Conservation (phyloP, 2,888 invertebrate genomes). For the Emmelina monodactyla region DNA sequence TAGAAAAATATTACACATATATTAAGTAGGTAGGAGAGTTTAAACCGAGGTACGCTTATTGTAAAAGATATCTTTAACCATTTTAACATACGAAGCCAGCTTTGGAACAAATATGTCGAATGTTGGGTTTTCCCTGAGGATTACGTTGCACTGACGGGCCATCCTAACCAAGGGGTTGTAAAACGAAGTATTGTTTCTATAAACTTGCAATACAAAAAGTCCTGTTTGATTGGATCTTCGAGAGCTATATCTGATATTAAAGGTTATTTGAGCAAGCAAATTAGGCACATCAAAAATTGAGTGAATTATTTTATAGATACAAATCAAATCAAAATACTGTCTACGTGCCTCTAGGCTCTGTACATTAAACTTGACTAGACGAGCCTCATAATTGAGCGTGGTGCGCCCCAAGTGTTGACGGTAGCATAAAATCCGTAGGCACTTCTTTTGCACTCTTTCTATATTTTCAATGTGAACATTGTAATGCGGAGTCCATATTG, state of each 20-base stretch:
- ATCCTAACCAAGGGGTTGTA: neutral
- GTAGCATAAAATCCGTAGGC: neutral
- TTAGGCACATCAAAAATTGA: neutral
- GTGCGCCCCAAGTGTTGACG: neutral
- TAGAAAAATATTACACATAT: no score
- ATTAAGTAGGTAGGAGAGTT: no score
- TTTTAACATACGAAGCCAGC: no score
- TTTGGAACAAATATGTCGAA: no score
- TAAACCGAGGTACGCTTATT: no score
- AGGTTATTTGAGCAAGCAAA: neutral
- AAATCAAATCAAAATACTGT: neutral
- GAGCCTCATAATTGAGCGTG: neutral
- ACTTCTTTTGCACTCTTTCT: constrained; percentile 4
- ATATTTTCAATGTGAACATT: constrained; percentile 1
- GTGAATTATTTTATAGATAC: neutral
- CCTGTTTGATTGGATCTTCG: neutral
- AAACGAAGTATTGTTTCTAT: constrained; percentile 5
- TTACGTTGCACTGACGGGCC: neutral
- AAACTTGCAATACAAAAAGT: neutral
- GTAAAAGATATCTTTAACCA: no score
- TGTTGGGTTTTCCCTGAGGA: no score
- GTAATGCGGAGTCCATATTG: neutral
- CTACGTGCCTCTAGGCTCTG: neutral
- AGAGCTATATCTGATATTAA: neutral
- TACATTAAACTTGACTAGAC: neutral